These are phyloP conservation scores for Yoshiicerus persimilis DNA, from an alignment of 1,140 invertebrate species.

Conservation along the genomic window DNA sequence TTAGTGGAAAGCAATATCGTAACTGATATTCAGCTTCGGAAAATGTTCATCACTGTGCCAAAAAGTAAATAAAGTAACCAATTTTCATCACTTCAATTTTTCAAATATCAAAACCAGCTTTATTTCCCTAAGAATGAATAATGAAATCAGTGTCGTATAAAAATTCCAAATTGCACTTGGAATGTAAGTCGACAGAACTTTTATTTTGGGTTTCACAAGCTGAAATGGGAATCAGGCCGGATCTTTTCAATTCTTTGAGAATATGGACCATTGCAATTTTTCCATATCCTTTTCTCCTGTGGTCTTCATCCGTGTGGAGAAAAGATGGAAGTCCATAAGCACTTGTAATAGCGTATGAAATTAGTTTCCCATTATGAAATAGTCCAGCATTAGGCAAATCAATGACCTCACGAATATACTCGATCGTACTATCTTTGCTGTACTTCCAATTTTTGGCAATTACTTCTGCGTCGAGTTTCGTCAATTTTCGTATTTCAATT, in stretches of 20 bases:
- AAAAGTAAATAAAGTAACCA: not conserved
- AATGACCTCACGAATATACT: not conserved
- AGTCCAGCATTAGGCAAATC: not conserved
- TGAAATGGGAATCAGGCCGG: not conserved
- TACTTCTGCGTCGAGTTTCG: not conserved
- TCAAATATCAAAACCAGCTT: too few relatives aligned
- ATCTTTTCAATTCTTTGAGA: not conserved
- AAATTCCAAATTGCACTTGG: not conserved
- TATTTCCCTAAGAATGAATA: not conserved
- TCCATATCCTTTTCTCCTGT: not conserved
- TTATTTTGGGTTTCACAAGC: not conserved
- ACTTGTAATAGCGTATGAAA: not conserved
- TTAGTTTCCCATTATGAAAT: not conserved
- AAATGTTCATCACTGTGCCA: not conserved
- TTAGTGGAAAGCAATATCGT: constrained; percentile 60
- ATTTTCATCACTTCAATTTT: too few relatives aligned
- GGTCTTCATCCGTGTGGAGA: not conserved
- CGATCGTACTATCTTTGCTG: not conserved
- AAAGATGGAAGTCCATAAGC: not conserved
- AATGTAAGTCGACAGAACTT: not conserved
- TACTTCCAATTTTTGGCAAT: not conserved
- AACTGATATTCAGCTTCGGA: not conserved
- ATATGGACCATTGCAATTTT: not conserved
- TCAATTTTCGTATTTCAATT: not conserved
- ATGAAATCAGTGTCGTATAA: not conserved